Conservation (phyloP, 2,113 vertebrate species). For the Onychostruthus taczanowskii region DNA sequence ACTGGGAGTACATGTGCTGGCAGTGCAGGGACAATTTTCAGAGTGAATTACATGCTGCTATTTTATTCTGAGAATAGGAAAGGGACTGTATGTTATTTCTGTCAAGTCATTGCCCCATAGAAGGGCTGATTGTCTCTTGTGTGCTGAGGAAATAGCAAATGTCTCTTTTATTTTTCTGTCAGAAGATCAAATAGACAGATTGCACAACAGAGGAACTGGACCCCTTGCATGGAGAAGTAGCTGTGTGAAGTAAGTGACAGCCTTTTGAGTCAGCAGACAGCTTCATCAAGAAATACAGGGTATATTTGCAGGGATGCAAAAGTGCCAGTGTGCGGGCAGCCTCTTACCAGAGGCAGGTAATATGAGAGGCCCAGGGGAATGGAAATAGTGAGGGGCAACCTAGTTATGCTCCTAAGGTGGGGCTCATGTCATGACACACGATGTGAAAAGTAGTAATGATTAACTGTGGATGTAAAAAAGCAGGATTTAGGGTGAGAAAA, state of each 20-base stretch:
- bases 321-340: neutral
- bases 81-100: neutral
- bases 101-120: neutral
- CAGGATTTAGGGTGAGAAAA: neutral
- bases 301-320: neutral
- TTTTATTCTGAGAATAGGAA: neutral
- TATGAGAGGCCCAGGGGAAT: neutral
- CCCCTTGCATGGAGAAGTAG: conserved; percentile 7
- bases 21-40: neutral
- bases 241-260: neutral
- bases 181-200: conserved; percentile 5
- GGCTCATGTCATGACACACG: fast-evolving
- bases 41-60: neutral
- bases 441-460: neutral
- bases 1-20: neutral
- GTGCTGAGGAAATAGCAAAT: neutral
- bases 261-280: neutral
- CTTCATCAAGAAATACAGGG: neutral
- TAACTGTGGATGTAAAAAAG: neutral
- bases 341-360: neutral
- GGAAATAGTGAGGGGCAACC: neutral
- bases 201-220: conserved; percentile 37
- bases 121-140: neutral
- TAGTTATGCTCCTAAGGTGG: neutral
- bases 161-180: neutral